Evolutionary conservation across 1,140 invertebrate species (phyloP).

Genomic region (Camponotus floridanus): DNA sequence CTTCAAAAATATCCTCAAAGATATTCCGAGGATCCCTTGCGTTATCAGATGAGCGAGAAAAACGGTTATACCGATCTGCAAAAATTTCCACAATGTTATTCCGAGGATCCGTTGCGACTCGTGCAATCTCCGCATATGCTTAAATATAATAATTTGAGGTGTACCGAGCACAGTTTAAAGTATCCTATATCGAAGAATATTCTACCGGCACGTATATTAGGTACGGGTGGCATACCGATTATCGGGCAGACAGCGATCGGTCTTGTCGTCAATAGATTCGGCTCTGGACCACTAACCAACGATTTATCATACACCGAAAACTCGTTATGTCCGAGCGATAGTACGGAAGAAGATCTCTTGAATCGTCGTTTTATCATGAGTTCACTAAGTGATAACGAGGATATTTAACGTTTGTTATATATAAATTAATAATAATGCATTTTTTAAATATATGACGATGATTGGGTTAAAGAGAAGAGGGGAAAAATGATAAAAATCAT

Average conservation of each 20-base stretch:
- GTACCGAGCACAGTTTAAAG: constrained; percentile 78
- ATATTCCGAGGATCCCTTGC: constrained; percentile 78
- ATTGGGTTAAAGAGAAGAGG: constrained; percentile 1
- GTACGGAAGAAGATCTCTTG: constrained; percentile 77
- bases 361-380: constrained; percentile 79
- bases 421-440: constrained; percentile 4
- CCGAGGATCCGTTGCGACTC: constrained; percentile 78
- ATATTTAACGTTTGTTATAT: constrained; percentile 77
- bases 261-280: constrained; percentile 83
- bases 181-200: constrained; percentile 77
- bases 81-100: constrained; percentile 82
- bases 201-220: constrained; percentile 77
- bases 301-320: constrained; percentile 75
- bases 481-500: not conserved
- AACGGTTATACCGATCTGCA: constrained; percentile 77
- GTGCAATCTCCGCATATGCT: constrained; percentile 75
- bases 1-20: constrained; percentile 82
- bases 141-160: constrained; percentile 80
- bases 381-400: constrained; percentile 80
- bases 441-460: not conserved
- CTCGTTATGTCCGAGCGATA: constrained; percentile 73
- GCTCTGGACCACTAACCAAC: constrained; percentile 79
- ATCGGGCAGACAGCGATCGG: constrained; percentile 82
- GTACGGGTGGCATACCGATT: constrained; percentile 81
- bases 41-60: constrained; percentile 70